phyloP scores from a whole-genome alignment of 2,113 vertebrate species.

The Bubo scandiacus region DNA sequence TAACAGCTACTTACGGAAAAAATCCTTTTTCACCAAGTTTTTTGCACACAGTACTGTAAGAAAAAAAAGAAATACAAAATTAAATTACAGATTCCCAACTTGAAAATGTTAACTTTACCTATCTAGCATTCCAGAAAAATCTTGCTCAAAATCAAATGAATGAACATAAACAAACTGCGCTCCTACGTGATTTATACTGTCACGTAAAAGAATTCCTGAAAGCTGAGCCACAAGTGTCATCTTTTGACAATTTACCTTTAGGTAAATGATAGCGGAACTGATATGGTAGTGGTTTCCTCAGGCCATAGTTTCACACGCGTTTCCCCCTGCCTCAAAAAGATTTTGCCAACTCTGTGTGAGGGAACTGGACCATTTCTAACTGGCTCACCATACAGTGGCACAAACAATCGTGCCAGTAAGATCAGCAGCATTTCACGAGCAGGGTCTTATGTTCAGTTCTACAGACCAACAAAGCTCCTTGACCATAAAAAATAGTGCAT shows the following conservation, averaged over 20 bases:
- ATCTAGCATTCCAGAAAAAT: not conserved
- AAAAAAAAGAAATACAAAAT: conserved; percentile 61
- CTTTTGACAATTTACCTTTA: not conserved
- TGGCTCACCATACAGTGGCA: not conserved
- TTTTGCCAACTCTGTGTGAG: not conserved
- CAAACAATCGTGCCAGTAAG: not conserved
- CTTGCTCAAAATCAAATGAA: conserved; percentile 15
- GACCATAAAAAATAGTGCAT: accelerated
- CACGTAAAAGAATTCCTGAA: not conserved
- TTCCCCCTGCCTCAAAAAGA: accelerated
- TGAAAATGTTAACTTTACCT: not conserved
- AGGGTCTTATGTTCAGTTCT: not conserved
- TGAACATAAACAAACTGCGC: not conserved
- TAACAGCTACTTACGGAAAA: conserved; percentile 91
- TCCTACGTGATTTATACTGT: not conserved
- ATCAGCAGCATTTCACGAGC: not conserved
- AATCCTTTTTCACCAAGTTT: conserved; percentile 98
- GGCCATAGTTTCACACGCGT: not conserved
- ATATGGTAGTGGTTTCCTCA: not conserved
- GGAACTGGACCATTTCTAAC: not conserved
- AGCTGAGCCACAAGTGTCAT: not conserved
- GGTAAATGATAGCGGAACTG: not conserved
- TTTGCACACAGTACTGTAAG: conserved; percentile 95
- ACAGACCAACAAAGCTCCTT: not conserved
- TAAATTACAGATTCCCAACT: not conserved